phyloP scores from a whole-genome alignment of 2,888 invertebrate genomes.

The Himalopsyche tibetana region DNA sequence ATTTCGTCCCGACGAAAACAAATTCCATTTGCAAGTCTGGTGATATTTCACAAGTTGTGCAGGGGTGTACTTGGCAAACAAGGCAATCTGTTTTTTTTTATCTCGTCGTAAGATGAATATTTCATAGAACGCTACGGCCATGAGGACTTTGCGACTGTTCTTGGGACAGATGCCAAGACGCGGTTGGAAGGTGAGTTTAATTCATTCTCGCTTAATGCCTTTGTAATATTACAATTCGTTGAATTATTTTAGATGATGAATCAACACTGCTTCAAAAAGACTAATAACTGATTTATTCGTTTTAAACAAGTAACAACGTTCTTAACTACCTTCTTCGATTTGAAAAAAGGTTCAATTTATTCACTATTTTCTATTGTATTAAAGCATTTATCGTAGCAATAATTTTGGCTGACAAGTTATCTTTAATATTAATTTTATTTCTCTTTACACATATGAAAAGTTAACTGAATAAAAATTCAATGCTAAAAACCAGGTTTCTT shows the following conservation, averaged over 20 bases:
- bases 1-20: slow-evolving; percentile 26
- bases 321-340: too few species aligned
- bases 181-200: slow-evolving; percentile 16
- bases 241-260: not conserved
- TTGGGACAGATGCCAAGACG: slow-evolving; percentile 20
- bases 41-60: slow-evolving; percentile 26
- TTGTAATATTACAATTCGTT: not conserved
- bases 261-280: not conserved
- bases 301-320: too few species aligned
- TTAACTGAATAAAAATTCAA: too few species aligned
- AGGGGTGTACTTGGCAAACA: slow-evolving; percentile 20
- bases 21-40: slow-evolving; percentile 34
- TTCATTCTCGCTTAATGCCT: not conserved
- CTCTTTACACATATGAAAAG: too few species aligned
- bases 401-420: too few species aligned
- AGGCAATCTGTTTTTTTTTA: slow-evolving; percentile 33
- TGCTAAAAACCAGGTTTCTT: too few species aligned
- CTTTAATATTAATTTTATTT: too few species aligned
- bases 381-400: too few species aligned
- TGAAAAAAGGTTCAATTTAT: too few species aligned
- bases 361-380: too few species aligned
- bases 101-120: slow-evolving; percentile 23
- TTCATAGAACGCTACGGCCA: slow-evolving; percentile 23
- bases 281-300: not conserved
- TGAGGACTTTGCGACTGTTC: slow-evolving; percentile 22